A percentile compares a stretch with the other conserved stretches of the same genome.
Conservation (phyloP, 2,113 vertebrate genomes). For the Halichoeres trimaculatus region DNA sequence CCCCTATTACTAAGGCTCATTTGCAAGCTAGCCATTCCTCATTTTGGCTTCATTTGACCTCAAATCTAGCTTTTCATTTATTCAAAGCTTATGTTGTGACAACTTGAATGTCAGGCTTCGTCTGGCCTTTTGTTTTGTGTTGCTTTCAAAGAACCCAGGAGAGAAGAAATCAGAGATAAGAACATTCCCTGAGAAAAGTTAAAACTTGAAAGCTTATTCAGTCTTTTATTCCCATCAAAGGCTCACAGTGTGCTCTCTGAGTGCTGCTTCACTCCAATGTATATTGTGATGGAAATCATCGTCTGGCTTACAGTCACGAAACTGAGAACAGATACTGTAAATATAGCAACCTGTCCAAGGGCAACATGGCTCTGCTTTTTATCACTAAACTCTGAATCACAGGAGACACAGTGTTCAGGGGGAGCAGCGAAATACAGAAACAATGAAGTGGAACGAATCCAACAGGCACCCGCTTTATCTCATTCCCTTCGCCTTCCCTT, state of each 20-base stretch:
- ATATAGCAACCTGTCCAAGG: slow-evolving; percentile 70
- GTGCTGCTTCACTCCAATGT: background rate
- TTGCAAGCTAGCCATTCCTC: no score
- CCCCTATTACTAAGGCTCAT: no score
- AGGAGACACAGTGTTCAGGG: slow-evolving; percentile 28
- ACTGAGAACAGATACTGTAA: slow-evolving; percentile 42
- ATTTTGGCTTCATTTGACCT: no score
- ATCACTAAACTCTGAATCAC: slow-evolving; percentile 60
- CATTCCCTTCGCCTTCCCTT: slow-evolving; percentile 54
- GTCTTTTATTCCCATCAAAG: background rate
- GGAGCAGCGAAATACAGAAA: slow-evolving; percentile 70
- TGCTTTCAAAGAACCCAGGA: background rate
- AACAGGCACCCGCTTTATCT: slow-evolving; percentile 81
- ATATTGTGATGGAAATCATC: slow-evolving; percentile 4
- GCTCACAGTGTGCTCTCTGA: background rate
- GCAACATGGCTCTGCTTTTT: slow-evolving; percentile 56
- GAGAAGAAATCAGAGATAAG: background rate
- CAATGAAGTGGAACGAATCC: slow-evolving; percentile 84
- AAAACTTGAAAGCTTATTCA: background rate
- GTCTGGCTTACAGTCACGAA: slow-evolving; percentile 1
- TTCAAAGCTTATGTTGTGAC: no score
- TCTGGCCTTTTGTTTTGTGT: background rate
- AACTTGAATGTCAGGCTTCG: no score
- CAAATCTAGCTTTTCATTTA: no score
- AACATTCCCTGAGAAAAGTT: background rate